Evolutionary conservation across 1,140 invertebrate genomes (phyloP).

Genomic region (Neomicropteryx cornuta): DNA sequence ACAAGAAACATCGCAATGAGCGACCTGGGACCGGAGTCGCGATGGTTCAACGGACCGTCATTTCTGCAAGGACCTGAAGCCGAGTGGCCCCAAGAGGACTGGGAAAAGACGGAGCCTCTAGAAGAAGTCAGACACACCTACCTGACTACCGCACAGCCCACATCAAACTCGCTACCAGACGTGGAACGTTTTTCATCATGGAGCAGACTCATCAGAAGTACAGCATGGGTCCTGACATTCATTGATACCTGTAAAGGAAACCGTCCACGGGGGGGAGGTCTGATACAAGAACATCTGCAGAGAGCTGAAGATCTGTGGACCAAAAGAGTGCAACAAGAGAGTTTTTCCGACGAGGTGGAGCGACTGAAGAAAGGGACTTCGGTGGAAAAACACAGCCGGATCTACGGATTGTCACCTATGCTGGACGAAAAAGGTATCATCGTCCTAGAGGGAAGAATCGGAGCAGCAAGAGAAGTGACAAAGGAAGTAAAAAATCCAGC

Average conservation of each 20-base stretch:
- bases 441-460: neutral
- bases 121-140: neutral
- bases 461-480: neutral
- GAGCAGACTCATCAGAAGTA: neutral
- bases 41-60: slow-evolving; percentile 5
- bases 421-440: neutral
- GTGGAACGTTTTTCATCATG: neutral
- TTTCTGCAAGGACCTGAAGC: slow-evolving; percentile 4
- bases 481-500: slow-evolving; percentile 1
- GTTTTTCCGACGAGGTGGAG: neutral
- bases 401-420: neutral
- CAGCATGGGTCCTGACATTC: neutral
- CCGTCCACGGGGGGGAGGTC: too few relatives aligned
- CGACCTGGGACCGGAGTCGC: neutral
- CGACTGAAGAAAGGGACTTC: neutral
- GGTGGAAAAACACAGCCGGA: neutral
- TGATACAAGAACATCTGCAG: too few relatives aligned
- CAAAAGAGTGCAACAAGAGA: neutral
- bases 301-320: too few relatives aligned
- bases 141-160: neutral
- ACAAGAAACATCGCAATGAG: slow-evolving; percentile 9
- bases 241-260: neutral
- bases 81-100: slow-evolving; percentile 2
- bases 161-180: neutral
- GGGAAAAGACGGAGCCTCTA: neutral